Evolutionary conservation across 2,113 vertebrate genomes (phyloP), one percentile per base, ranked within the genome.

Genomic region (Serinus canaria): DNA sequence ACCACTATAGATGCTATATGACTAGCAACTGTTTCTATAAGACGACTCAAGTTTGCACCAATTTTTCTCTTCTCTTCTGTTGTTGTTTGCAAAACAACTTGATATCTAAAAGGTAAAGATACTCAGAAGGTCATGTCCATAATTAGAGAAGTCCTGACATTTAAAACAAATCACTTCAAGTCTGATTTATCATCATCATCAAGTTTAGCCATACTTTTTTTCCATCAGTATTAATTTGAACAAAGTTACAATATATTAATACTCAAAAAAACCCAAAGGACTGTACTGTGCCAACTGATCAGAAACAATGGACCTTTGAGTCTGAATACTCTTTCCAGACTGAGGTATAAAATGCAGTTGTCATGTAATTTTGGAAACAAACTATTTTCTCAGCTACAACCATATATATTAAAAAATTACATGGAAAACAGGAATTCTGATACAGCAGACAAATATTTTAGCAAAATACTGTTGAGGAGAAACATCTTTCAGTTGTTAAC

Each of bases 21-120:
- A 75, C 86, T 97, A 75, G 96, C 95, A 84, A 98, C 96, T 72
- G 97, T 89, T 90, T 98, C 98, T 73, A 98, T 33, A 78, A 98
- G 97, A 53, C 93, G 97, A 50, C 97, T 96, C 87, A 98, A 73
- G 27, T 97, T 98, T 72, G 96, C 97, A 25, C 94, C 96, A 44
- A 97, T 89, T 92, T 98, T 98, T 69, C 98, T 95, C 80, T 95
- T 98, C 89, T 98, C 97, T 97, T 98, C 98, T 84, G 96, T 98
- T 82, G 97, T 98, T 52, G 89, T 97, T 73, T 98, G 97, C 31
- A 98, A 92, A 76, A 97, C 97, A 59, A 98, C 91, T 60, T 98
- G 98, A 31, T 98, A 97, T 50, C 98, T 98, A 63, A 44, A 74
- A 74, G 89, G 68, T 41, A 96, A 74, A 75, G 53, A 76, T 30